These are phyloP conservation scores for Drosophila ficusphila DNA, from an alignment of 1,140 invertebrate species.

Conservation along the genomic window DNA sequence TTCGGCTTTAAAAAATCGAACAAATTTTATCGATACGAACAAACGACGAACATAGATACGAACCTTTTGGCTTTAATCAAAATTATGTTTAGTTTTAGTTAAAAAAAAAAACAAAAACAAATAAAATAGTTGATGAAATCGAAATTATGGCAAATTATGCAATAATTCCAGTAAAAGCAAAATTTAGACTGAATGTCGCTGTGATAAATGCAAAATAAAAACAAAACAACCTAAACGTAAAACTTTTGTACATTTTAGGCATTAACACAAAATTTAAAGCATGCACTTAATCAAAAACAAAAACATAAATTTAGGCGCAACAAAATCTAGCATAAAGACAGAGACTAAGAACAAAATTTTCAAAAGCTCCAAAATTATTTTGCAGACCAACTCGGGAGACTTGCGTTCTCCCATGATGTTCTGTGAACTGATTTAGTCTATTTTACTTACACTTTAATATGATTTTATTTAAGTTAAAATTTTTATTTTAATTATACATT, in stretches of 20 bases:
- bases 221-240: slow-evolving; percentile 63
- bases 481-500: neutral
- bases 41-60: slow-evolving; percentile 49
- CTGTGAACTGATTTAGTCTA: slow-evolving; percentile 1
- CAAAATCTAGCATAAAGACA: slow-evolving; percentile 61
- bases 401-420: slow-evolving; percentile 13
- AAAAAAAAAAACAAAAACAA: slow-evolving; percentile 54
- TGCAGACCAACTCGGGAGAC: slow-evolving; percentile 20
- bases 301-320: slow-evolving; percentile 77
- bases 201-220: slow-evolving; percentile 81
- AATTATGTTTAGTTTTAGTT: slow-evolving; percentile 79
- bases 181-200: slow-evolving; percentile 84
- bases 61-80: slow-evolving; percentile 82
- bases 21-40: slow-evolving; percentile 29
- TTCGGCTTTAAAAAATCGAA: slow-evolving; percentile 62
- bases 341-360: slow-evolving; percentile 51
- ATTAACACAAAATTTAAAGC: slow-evolving; percentile 75
- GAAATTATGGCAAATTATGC: slow-evolving; percentile 77
- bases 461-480: slow-evolving; percentile 6
- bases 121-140: slow-evolving; percentile 50
- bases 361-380: slow-evolving; percentile 50
- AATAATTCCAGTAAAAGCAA: slow-evolving; percentile 84
- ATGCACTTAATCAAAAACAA: slow-evolving; percentile 59
- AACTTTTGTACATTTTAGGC: slow-evolving; percentile 84
- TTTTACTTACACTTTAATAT: slow-evolving; percentile 2